Conservation (phyloP, 2,888 invertebrate species). For the Erannis defoliaria region DNA sequence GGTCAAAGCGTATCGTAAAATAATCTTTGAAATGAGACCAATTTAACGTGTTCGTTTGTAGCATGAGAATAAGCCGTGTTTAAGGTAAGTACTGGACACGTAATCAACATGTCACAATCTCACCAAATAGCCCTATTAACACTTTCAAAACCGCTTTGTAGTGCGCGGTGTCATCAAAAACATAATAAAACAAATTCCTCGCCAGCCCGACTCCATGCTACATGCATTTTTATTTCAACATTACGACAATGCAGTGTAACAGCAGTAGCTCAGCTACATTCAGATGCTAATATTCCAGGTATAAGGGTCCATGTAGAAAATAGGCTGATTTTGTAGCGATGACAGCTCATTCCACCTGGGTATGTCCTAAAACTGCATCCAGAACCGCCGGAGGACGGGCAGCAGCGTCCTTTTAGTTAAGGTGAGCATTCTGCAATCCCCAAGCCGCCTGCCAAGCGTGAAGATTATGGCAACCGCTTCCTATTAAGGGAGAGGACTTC, state of each 20-base stretch:
- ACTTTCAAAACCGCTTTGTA: slow-evolving; percentile 27
- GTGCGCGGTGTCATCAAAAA: slow-evolving; percentile 31
- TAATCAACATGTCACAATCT: slow-evolving; percentile 22
- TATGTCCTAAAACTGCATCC: too few relatives aligned
- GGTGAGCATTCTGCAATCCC: too few relatives aligned
- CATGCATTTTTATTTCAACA: slow-evolving; percentile 15
- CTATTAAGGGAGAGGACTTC: too few relatives aligned
- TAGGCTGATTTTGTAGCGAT: too few relatives aligned
- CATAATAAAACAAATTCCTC: slow-evolving; percentile 34
- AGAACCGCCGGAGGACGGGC: too few relatives aligned
- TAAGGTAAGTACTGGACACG: background rate
- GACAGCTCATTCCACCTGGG: too few relatives aligned
- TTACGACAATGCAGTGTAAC: background rate
- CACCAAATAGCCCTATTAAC: slow-evolving; percentile 26
- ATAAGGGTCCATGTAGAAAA: background rate
- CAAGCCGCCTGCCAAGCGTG: too few relatives aligned
- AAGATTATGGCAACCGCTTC: too few relatives aligned
- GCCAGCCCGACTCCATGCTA: slow-evolving; percentile 7
- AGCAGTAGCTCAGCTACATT: slow-evolving; percentile 16
- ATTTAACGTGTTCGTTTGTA: background rate
- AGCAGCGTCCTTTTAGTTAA: too few relatives aligned
- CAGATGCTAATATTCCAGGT: background rate
- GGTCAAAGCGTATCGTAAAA: background rate
- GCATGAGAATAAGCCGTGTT: slow-evolving; percentile 1
- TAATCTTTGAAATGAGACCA: too few relatives aligned